phyloP scores from a whole-genome alignment of 2,113 vertebrate species.

The Chloebia gouldiae region DNA sequence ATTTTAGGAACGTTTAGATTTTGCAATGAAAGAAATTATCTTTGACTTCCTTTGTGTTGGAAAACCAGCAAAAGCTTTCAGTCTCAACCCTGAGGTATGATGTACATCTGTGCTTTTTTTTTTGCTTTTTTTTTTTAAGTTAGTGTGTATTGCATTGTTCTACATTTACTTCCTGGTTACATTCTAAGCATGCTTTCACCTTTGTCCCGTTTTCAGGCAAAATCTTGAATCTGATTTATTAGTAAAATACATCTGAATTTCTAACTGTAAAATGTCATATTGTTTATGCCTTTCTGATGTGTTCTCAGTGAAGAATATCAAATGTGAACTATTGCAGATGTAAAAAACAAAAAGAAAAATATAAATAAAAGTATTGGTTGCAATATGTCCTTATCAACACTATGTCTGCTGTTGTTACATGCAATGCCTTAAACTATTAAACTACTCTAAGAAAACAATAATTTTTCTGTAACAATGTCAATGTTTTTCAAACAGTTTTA shows the following conservation, averaged over 20 bases:
- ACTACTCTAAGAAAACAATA: not conserved
- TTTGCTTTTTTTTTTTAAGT: not conserved
- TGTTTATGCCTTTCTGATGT: not conserved
- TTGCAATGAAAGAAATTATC: constrained; percentile 99
- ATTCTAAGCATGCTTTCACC: not conserved
- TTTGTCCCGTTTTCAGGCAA: not conserved
- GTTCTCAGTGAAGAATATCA: not conserved
- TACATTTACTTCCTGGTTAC: not conserved
- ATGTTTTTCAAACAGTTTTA: not conserved
- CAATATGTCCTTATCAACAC: not conserved
- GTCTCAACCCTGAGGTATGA: constrained; percentile 97
- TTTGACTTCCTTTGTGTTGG: constrained; percentile 97
- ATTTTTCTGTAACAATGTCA: not conserved
- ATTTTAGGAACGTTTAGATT: constrained; percentile 93
- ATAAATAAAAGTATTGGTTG: not conserved
- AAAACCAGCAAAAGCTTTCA: constrained; percentile 97
- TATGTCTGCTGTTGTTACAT: not conserved
- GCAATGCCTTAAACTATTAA: not conserved
- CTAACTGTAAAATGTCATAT: not conserved
- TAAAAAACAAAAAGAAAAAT: not conserved
- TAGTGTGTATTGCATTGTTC: not conserved
- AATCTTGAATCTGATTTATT: not conserved
- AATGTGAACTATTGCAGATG: not conserved
- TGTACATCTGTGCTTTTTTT: not conserved
- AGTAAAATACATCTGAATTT: not conserved